phyloP scores from a whole-genome alignment of 2,888 invertebrate species.

The Andrena haemorrhoa region DNA sequence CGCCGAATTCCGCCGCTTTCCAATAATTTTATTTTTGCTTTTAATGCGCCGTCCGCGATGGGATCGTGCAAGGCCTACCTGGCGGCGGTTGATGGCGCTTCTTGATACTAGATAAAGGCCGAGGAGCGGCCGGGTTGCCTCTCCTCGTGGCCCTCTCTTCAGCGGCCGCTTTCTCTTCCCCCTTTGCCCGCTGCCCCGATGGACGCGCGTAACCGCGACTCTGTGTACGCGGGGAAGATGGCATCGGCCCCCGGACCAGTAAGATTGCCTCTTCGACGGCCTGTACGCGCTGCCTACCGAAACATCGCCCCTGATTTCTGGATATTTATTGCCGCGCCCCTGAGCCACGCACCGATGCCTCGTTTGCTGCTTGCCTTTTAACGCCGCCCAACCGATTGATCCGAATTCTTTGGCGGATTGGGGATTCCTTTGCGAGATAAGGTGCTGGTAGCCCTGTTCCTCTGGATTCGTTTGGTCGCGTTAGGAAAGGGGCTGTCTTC shows the following conservation, averaged over 20 bases:
- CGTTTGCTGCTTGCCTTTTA: neutral
- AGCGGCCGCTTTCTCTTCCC: slow-evolving; percentile 1
- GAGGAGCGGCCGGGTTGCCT: slow-evolving; percentile 52
- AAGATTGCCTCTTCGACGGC: slow-evolving; percentile 61
- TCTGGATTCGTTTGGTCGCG: no score
- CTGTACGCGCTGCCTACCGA: slow-evolving; percentile 41
- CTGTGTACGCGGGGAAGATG: slow-evolving; percentile 50
- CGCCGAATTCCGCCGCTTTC: slow-evolving; percentile 79
- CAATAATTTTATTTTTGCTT: slow-evolving; percentile 82
- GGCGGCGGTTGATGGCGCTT: slow-evolving; percentile 69
- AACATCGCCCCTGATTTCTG: slow-evolving; percentile 51
- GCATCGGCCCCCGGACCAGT: slow-evolving; percentile 44
- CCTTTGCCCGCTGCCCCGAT: slow-evolving; percentile 17
- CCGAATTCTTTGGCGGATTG: slow-evolving; percentile 17
- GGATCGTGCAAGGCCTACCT: slow-evolving; percentile 72
- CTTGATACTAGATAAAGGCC: slow-evolving; percentile 72
- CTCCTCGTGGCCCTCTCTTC: slow-evolving; percentile 43
- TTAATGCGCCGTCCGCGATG: slow-evolving; percentile 77
- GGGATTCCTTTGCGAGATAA: neutral
- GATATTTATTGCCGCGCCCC: slow-evolving; percentile 64
- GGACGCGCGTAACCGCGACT: slow-evolving; percentile 61
- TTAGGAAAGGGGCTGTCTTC: no score
- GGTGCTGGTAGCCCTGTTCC: no score
- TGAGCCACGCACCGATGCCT: slow-evolving; percentile 22
- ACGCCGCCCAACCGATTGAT: slow-evolving; percentile 22